Percentiles rank a stretch among this genome's conserved stretches.
phyloP scores from a whole-genome alignment of 2,888 invertebrate species.

The Scaptomyza polygonia region DNA sequence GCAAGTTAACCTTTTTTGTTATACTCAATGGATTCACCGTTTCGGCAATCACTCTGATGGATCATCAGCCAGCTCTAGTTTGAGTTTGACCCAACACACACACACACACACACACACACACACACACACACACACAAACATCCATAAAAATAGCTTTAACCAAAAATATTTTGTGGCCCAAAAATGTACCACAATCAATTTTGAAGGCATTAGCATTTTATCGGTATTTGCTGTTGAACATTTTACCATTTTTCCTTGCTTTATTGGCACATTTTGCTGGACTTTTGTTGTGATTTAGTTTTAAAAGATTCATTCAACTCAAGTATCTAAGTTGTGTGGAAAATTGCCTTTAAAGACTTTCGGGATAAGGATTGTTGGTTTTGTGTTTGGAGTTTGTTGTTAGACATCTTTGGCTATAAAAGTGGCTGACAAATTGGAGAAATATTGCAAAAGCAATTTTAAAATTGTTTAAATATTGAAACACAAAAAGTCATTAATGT shows the following conservation, averaged over 20 bases:
- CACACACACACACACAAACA: background rate
- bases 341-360: background rate
- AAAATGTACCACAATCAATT: constrained; percentile 13
- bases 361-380: background rate
- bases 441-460: too few species aligned
- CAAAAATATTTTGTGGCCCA: constrained; percentile 28
- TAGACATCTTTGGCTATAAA: too few species aligned
- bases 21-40: constrained; percentile 6
- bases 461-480: too few species aligned
- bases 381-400: too few species aligned
- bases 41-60: constrained; percentile 29
- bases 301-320: background rate
- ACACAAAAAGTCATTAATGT: too few species aligned
- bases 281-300: background rate
- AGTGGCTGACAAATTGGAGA: too few species aligned
- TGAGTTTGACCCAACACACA: constrained; percentile 3
- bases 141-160: constrained; percentile 10
- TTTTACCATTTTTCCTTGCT: background rate
- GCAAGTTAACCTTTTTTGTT: constrained; percentile 44
- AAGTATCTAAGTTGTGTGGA: background rate
- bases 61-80: constrained; percentile 31
- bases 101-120: background rate
- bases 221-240: background rate
- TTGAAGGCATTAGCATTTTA: constrained; percentile 17
- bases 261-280: background rate